Evolutionary conservation across 2,888 invertebrate species (phyloP).

Genomic region (Hirtodrosophila cameraria): DNA sequence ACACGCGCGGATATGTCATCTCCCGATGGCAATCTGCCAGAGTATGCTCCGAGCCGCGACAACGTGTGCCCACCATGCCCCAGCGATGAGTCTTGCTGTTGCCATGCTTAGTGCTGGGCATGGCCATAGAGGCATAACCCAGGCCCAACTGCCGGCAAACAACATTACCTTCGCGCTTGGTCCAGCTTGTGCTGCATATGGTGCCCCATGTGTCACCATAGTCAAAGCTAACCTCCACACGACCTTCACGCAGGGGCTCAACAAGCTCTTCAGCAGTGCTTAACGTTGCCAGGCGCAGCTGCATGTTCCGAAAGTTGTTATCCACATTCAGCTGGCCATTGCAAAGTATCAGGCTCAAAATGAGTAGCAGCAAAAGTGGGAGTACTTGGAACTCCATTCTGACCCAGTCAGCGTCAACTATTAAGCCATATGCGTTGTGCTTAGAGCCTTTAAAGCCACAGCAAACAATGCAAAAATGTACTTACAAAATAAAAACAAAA

Average conservation of each 20-base stretch:
- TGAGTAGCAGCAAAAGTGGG: slow-evolving; percentile 27
- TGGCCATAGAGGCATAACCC: slow-evolving; percentile 71
- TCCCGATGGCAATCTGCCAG: slow-evolving; percentile 74
- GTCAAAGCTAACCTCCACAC: slow-evolving; percentile 79
- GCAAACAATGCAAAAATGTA: slow-evolving; percentile 31
- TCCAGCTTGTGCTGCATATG: slow-evolving; percentile 74
- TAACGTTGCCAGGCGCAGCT: slow-evolving; percentile 64
- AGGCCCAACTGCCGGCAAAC: slow-evolving; percentile 75
- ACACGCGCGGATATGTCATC: slow-evolving; percentile 58
- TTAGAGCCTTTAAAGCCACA: slow-evolving; percentile 50
- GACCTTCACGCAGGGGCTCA: slow-evolving; percentile 61
- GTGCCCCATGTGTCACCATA: slow-evolving; percentile 75
- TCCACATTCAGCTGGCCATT: slow-evolving; percentile 30
- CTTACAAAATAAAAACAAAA: too few species aligned
- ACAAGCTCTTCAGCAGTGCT: background rate
- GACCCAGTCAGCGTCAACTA: slow-evolving; percentile 12
- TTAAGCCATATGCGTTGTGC: background rate
- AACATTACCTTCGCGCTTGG: slow-evolving; percentile 78
- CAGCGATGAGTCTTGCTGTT: slow-evolving; percentile 58
- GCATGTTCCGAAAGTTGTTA: slow-evolving; percentile 65
- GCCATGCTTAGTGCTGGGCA: slow-evolving; percentile 68
- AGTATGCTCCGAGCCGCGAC: slow-evolving; percentile 70
- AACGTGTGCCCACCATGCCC: slow-evolving; percentile 75
- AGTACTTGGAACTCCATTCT: slow-evolving; percentile 37
- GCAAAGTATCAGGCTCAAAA: slow-evolving; percentile 2